Conservation (phyloP, 2,113 vertebrate genomes). For the Cebidichthys violaceus region DNA sequence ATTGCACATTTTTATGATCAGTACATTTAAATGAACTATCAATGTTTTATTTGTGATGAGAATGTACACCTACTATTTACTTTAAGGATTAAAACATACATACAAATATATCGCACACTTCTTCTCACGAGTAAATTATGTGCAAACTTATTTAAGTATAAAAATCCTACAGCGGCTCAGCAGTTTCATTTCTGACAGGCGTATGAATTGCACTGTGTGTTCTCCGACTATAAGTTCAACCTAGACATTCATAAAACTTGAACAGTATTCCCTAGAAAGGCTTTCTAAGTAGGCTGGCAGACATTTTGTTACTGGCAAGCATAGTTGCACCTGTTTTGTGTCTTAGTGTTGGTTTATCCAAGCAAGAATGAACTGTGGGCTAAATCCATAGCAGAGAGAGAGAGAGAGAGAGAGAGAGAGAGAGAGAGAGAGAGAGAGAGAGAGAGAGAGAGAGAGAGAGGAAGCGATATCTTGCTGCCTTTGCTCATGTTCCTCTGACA, state of each 20-base stretch:
- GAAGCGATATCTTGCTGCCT: background rate
- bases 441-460: background rate
- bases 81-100: background rate
- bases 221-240: conserved; percentile 19
- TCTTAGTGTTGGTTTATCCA: conserved; percentile 25
- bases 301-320: conserved; percentile 46
- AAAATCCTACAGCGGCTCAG: background rate
- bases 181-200: conserved; percentile 14
- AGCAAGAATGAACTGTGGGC: conserved; percentile 23
- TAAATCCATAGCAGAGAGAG: conserved; percentile 32
- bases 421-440: background rate
- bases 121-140: background rate
- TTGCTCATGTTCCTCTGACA: conserved; percentile 36
- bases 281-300: conserved; percentile 39
- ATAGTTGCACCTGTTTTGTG: conserved; percentile 57
- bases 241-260: conserved; percentile 40
- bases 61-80: background rate
- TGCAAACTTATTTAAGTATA: background rate
- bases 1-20: background rate
- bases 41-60: background rate
- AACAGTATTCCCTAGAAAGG: conserved; percentile 36
- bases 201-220: conserved; percentile 11
- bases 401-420: background rate
- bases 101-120: background rate
- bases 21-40: background rate